A percentile compares a stretch with the other conserved stretches of the same genome.
Conservation (phyloP, 2,888 invertebrate species). For the Branchipolynoe longqiensis region DNA sequence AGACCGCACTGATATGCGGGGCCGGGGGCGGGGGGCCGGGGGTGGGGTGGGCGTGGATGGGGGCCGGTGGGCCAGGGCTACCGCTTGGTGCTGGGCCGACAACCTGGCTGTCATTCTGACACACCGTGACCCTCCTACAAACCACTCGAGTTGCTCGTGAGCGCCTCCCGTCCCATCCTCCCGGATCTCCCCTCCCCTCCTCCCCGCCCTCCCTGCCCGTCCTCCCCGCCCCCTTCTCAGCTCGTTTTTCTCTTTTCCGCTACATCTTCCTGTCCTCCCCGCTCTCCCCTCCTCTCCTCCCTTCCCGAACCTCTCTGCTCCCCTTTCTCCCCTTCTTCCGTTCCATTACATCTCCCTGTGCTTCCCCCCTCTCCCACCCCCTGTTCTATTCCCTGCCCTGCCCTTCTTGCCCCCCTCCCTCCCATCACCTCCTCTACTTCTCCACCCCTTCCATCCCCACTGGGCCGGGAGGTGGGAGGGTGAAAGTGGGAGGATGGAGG, state of each 20-base stretch:
- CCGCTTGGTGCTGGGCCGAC: no score
- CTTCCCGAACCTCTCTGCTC: not conserved
- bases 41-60: no score
- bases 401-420: conserved; percentile 13
- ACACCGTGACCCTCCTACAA: conserved; percentile 10
- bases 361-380: not conserved
- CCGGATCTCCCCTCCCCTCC: not conserved
- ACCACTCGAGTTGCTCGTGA: not conserved
- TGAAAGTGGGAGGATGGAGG: no score
- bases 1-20: no score
- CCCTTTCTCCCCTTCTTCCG: no score
- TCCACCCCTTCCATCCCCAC: no score
- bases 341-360: conserved; percentile 11
- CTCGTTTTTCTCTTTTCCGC: no score
- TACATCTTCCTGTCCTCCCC: not conserved
- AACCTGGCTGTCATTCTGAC: no score
- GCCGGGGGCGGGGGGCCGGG: no score
- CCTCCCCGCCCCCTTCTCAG: not conserved
- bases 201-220: not conserved
- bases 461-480: no score
- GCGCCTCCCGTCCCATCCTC: not conserved
- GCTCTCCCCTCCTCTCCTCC: not conserved
- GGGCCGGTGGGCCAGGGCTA: no score
- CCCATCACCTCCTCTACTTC: no score
- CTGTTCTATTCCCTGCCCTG: not conserved